A percentile compares a stretch with the other conserved stretches of the same genome.
Conservation (phyloP, 2,888 invertebrate genomes). For the Sicus ferrugineus region DNA sequence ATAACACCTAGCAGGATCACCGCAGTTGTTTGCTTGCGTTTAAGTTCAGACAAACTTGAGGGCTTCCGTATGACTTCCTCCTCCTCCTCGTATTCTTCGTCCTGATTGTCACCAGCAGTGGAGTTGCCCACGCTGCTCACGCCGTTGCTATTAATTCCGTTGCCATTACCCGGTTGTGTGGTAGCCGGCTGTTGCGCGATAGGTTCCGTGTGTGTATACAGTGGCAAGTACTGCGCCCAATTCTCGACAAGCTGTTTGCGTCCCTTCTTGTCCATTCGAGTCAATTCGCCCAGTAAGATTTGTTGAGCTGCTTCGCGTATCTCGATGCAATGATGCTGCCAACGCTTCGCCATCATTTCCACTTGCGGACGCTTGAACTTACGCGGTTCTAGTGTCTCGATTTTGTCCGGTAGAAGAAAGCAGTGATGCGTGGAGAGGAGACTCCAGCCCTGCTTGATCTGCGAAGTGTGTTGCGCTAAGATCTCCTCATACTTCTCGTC, state of each 20-base stretch:
- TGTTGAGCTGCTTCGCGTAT: conserved; percentile 97
- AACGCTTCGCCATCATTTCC: conserved; percentile 95
- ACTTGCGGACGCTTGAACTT: conserved; percentile 94
- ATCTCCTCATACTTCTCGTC: conserved; percentile 86
- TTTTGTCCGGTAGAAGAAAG: conserved; percentile 92
- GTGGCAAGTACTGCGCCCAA: conserved; percentile 95
- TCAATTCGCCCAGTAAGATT: conserved; percentile 89
- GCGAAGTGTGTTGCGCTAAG: conserved; percentile 85
- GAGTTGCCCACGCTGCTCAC: conserved; percentile 29
- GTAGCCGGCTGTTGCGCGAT: conserved; percentile 69
- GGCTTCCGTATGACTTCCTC: conserved; percentile 86
- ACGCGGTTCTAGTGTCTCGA: conserved; percentile 69
- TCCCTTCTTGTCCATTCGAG: conserved; percentile 77
- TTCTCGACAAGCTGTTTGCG: conserved; percentile 91
- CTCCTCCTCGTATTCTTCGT: conserved; percentile 84
- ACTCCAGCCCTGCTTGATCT: conserved; percentile 98
- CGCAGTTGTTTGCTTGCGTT: conserved; percentile 95
- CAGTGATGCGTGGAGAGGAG: conserved; percentile 95
- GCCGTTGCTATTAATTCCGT: conserved; percentile 38
- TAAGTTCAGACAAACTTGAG: conserved; percentile 84
- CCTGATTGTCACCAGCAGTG: conserved; percentile 44
- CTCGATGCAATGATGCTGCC: conserved; percentile 99
- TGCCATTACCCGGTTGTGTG: conserved; percentile 52
- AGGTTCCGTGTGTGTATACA: conserved; percentile 82
- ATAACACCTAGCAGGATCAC: conserved; percentile 96